Percentiles rank a stretch among this genome's conserved stretches.
Conservation (phyloP, 2,113 vertebrate genomes). For the Carassius auratus region DNA sequence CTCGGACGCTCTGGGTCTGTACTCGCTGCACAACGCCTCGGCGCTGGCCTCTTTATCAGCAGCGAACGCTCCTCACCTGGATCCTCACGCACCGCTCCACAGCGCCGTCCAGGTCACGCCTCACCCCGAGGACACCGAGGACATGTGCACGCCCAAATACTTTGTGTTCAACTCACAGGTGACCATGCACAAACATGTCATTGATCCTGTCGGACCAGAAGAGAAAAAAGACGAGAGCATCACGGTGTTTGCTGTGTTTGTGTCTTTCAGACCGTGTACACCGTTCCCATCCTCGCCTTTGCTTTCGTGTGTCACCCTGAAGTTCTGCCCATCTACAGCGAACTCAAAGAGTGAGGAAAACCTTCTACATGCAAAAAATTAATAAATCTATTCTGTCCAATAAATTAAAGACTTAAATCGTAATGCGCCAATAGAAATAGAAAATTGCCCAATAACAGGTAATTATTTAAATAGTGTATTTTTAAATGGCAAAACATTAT, state of each 20-base stretch:
- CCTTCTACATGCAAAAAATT: no score
- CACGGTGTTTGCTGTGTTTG: conserved; percentile 2
- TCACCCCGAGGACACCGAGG: conserved; percentile 76
- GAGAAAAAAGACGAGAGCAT: no score
- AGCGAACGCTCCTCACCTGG: conserved; percentile 58
- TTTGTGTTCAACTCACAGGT: conserved; percentile 97
- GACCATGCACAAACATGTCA: background rate
- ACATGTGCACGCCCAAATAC: conserved; percentile 91
- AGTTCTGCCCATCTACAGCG: conserved; percentile 97
- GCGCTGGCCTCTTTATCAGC: conserved; percentile 82
- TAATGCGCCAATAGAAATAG: no score
- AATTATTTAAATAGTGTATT: no score
- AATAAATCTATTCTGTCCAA: no score
- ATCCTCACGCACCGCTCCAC: conserved; percentile 52
- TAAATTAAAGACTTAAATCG: no score
- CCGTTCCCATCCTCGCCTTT: conserved; percentile 95
- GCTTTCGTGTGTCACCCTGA: conserved; percentile 97
- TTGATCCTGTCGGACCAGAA: background rate
- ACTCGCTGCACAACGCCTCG: conserved; percentile 73
- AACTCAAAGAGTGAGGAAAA: conserved; percentile 91
- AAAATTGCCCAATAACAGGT: no score
- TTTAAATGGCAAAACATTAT: no score
- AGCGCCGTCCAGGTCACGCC: conserved; percentile 75
- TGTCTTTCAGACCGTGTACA: conserved; percentile 90
- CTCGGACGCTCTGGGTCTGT: conserved; percentile 70